A percentile compares a stretch with the other conserved stretches of the same genome.
phyloP scores from a whole-genome alignment of 2,797 vertebrate species.

The Ispidina lecontei region DNA sequence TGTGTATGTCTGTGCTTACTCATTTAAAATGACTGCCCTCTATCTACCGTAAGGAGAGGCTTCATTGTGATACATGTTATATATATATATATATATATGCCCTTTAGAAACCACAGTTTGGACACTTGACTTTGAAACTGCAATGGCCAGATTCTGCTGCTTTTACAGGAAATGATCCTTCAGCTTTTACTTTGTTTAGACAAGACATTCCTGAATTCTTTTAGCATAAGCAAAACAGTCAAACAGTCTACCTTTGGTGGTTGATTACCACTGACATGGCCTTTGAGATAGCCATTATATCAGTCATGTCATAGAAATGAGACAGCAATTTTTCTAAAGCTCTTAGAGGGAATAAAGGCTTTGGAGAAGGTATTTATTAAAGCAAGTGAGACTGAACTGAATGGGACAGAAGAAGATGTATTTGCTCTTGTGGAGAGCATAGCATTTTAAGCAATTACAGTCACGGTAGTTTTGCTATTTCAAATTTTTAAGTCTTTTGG shows the following conservation, averaged over 20 bases:
- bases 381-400: background rate
- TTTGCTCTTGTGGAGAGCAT: background rate
- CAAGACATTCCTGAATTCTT: background rate
- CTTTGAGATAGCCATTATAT: background rate
- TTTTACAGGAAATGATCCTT: background rate
- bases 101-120: background rate
- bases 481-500: background rate
- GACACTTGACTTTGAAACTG: background rate
- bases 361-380: background rate
- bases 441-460: background rate
- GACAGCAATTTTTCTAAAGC: background rate
- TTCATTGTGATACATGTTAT: background rate
- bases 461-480: background rate
- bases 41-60: background rate
- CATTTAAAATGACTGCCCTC: background rate
- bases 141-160: background rate
- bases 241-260: background rate
- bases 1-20: background rate
- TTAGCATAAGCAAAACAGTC: background rate
- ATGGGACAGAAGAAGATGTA: background rate
- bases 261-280: background rate
- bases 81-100: background rate
- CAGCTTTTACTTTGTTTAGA: background rate
- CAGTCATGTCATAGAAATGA: background rate
- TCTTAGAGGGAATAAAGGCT: rapidly evolving